Base-by-base conservation (phyloP, 2,888 invertebrate genomes). In the Pandemis heparana region DNA sequence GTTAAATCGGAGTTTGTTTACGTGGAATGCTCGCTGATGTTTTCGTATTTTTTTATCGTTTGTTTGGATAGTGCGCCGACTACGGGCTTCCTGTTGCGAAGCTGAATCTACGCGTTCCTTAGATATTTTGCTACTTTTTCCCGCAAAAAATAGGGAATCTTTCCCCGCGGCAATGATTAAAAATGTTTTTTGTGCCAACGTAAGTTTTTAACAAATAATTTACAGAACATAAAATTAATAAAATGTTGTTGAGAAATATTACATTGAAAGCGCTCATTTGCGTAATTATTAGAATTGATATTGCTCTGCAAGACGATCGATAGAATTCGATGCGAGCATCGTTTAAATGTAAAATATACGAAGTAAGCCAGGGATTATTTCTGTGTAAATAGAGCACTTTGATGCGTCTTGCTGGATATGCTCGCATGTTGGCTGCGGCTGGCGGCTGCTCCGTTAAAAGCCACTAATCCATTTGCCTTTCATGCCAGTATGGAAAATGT, bases 381-480 rank as follows among this genome's bases (percentile, higher is more conserved):
- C 41, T 68, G 46, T 68, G 68, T 64, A 69, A 51, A 41, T 71
- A 71, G 65, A 60, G 63, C 38, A 69, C 69, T 74, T 69, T 69
- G 69, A 69, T 65, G 69, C 51, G 64, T 74, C 73, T 74, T 74
- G 39, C 63, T 63, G 69, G 59, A 65, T 68, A 51, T 63, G 64
- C 63, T 56, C 65, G 64, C 51, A 71, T 70, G 70, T 64, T 70
- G 23, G 56, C 48, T 60, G 68, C 70, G 39, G 70, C 70, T 72
- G 70, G 70, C 75, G 56, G 73, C 38, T 59, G 62, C 68, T 68
- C 74, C 79, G 85, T 85, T 87, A 84, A 89, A 89, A 88, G 84
- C 90, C 90, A 81, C 90, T 89, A 90, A 90, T 89, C 90, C 90
- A 89, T 90, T 89, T 90, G 87, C 89, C 82, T 85, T 85, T 85